Percentiles rank a stretch among this genome's conserved stretches.
Conservation (phyloP, 2,888 invertebrate genomes). For the Maniola hyperantus region DNA sequence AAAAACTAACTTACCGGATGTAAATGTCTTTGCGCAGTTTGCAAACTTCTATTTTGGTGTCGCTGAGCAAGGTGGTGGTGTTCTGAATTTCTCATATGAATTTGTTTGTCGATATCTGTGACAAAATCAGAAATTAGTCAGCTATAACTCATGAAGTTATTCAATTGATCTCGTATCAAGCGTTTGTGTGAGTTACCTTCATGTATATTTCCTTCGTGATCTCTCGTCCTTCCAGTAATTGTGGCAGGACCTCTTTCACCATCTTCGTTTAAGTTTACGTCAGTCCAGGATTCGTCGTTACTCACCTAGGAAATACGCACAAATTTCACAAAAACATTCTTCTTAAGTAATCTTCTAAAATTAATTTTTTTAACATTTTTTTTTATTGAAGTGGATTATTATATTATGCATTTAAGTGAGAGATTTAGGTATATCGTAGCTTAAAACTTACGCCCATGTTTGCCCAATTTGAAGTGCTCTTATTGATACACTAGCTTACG, state of each 20-base stretch:
- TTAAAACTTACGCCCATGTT: too few relatives aligned
- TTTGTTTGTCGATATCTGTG: conserved; percentile 75
- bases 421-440: too few relatives aligned
- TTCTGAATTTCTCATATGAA: conserved; percentile 68
- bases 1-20: conserved; percentile 68
- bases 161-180: too few relatives aligned
- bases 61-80: conserved; percentile 66
- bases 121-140: conserved; percentile 28
- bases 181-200: too few relatives aligned
- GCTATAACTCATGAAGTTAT: too few relatives aligned
- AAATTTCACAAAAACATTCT: too few relatives aligned
- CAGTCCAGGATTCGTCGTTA: conserved; percentile 95
- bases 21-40: conserved; percentile 70
- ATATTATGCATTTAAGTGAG: too few relatives aligned
- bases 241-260: conserved; percentile 82
- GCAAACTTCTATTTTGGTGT: conserved; percentile 66
- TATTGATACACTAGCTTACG: too few relatives aligned
- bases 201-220: conserved; percentile 86
- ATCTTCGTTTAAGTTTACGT: conserved; percentile 95
- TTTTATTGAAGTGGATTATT: too few relatives aligned
- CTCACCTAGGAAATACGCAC: conserved; percentile 73
- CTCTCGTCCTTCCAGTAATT: conserved; percentile 81
- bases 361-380: too few relatives aligned
- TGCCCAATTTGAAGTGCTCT: too few relatives aligned
- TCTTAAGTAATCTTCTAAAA: too few relatives aligned